A percentile compares a stretch with the other conserved stretches of the same genome.
phyloP scores from a whole-genome alignment of 2,888 invertebrate species.

The Eupsilia transversa region DNA sequence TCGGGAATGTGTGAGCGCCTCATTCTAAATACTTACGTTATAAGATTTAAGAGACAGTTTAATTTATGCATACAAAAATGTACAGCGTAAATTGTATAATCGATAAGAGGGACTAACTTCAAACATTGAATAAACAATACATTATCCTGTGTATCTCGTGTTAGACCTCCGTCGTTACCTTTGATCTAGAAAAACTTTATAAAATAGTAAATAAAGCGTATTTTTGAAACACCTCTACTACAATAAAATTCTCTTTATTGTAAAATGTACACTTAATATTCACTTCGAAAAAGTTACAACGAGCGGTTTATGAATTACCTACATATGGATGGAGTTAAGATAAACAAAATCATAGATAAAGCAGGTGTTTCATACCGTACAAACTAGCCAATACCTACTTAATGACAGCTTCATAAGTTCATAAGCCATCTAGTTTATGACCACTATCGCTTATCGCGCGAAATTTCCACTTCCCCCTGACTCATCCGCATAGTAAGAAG shows the following conservation, averaged over 20 bases:
- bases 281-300: no score
- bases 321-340: no score
- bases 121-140: conserved; percentile 1
- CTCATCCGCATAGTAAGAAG: conserved; percentile 26
- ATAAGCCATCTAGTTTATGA: neutral
- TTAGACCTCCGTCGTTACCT: neutral
- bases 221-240: no score
- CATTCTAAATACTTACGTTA: conserved; percentile 19
- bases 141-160: neutral
- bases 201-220: neutral
- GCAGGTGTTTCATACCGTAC: no score
- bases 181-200: neutral
- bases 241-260: no score
- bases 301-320: no score
- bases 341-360: no score
- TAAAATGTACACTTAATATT: no score
- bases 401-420: neutral
- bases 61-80: conserved; percentile 22
- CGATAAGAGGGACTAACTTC: conserved; percentile 7
- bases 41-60: conserved; percentile 24
- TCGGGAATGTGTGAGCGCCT: conserved; percentile 34
- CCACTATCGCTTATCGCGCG: neutral
- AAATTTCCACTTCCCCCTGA: conserved; percentile 30
- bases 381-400: no score
- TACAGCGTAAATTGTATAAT: conserved; percentile 2